Evolutionary conservation across 1,140 invertebrate genomes (phyloP), one percentile per base, ranked within the genome.

Genomic region (Drosophila sucinea): DNA sequence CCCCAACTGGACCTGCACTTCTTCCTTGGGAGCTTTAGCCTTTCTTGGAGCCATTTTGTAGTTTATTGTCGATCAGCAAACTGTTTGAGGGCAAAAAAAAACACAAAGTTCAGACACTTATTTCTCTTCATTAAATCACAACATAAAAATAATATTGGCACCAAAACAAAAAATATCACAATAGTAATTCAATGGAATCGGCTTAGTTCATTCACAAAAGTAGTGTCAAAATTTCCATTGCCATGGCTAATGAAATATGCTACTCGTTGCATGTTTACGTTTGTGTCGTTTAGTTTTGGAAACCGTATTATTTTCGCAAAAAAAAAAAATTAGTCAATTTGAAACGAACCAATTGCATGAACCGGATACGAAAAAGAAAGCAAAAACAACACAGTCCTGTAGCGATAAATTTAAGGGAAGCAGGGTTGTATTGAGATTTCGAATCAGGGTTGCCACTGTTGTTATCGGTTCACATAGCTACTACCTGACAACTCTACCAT

Each of bases 11-110:
- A 99, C 96, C 93, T 99, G 98, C 33, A 98, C 98, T 93, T 99
- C 97, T 92, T 99, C 98, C 93, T 99, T 98, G 84, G 97, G 96
- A 90, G 95, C 95, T 95, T 99, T 99, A 94, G 98, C 97, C 94
- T 99, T 99, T 90, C 98, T 96, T 74, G 98, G 98, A 91, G 98
- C 98, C 98, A 99, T 99, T 83, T 66, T 94, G 91, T 25, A 71
- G 67, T 35, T 58, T 68, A 67, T 58, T 70, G 58, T 32, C 66
- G 75, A 69, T 89, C 67, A 75, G 77, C 80, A 83, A 51, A 79
- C 80, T 87, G 57, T 63, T 73, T 38, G 33, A 11, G 47, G 56
- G 33, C 32, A n/a, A 68, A 71, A 62, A 29, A 35, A 61, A 27
- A 57, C 55, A 61, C 41, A 77, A 30, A 64, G 32, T 63, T 76